Conservation (phyloP, 2,113 vertebrate species). For the Sclerurus mexicanus region DNA sequence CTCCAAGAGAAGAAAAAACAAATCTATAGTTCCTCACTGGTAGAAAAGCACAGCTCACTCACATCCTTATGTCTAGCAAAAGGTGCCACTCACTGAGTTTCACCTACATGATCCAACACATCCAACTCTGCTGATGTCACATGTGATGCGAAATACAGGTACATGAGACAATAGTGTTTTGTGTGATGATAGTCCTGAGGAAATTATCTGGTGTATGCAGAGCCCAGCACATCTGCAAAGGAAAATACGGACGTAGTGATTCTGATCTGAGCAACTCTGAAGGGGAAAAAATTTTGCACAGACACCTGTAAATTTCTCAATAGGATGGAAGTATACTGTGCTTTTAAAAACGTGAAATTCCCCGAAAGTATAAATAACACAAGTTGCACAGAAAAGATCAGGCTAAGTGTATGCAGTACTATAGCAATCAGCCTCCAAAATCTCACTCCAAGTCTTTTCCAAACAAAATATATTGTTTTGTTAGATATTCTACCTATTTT, state of each 20-base stretch:
- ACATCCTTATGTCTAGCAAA: not conserved
- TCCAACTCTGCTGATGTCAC: not conserved
- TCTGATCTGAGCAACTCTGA: not conserved
- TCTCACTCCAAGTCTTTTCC: not conserved
- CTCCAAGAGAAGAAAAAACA: not conserved
- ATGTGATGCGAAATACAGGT: not conserved
- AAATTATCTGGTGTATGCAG: not conserved
- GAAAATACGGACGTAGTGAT: not conserved
- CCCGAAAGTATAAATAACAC: not conserved
- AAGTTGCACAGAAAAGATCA: not conserved
- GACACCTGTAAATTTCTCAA: not conserved
- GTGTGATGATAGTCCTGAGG: not conserved
- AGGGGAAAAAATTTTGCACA: not conserved
- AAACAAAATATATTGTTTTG: not conserved
- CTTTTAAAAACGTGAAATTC: not conserved
- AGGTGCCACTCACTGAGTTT: not conserved
- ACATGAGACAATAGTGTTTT: not conserved
- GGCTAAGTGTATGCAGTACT: not conserved
- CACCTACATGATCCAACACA: not conserved
- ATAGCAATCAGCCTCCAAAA: not conserved
- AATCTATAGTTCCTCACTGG: not conserved
- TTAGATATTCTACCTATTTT: constrained; percentile 31
- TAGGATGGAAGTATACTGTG: not conserved
- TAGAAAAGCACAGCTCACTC: not conserved
- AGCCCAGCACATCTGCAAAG: not conserved